Percentiles rank a stretch among this genome's conserved stretches.
Evolutionary conservation across 64 coral and sea anemone genomes (phyloP).

Genomic region (Actinia tenebrosa): DNA sequence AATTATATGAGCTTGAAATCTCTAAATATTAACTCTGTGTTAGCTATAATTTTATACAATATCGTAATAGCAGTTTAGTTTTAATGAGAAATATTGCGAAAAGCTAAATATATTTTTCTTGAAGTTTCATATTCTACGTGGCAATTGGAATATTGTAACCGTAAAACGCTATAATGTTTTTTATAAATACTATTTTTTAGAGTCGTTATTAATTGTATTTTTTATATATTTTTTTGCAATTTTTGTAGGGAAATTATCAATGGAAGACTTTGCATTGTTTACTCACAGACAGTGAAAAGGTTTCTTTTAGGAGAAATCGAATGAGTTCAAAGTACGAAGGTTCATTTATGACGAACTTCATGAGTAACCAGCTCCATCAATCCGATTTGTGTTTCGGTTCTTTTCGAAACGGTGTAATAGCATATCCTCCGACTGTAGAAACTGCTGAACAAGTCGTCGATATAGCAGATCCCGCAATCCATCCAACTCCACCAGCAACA

Average conservation of each 20-base stretch:
- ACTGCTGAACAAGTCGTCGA: conserved; percentile 74
- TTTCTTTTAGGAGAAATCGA: neutral
- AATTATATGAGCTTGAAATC: neutral
- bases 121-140: neutral
- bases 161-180: neutral
- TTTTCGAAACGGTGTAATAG: conserved; percentile 77
- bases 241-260: neutral
- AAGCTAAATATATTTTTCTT: neutral
- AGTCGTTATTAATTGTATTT: neutral
- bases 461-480: conserved; percentile 76
- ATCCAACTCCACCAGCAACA: conserved; percentile 86
- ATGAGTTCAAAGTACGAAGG: conserved; percentile 21
- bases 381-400: conserved; percentile 72
- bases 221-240: neutral
- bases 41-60: neutral
- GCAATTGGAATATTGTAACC: neutral
- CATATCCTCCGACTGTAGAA: conserved; percentile 74
- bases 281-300: neutral
- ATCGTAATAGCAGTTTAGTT: too few relatives aligned
- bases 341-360: neutral
- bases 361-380: neutral
- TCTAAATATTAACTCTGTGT: neutral
- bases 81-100: neutral
- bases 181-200: neutral
- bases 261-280: neutral